phyloP scores from a whole-genome alignment of 2,888 invertebrate genomes.

The Amiota minor region DNA sequence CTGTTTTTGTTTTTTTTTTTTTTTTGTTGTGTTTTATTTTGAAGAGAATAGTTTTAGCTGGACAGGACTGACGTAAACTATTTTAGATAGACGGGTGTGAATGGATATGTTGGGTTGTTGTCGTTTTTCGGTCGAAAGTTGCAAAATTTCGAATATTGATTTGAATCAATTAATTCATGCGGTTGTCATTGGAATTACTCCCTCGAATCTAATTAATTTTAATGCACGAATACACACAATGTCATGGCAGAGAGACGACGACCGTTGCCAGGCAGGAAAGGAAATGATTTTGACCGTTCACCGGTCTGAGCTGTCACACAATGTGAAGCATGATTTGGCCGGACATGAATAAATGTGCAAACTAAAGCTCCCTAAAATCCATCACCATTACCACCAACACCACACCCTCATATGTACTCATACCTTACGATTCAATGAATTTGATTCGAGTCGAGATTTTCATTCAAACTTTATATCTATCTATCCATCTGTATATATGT shows the following conservation, averaged over 20 bases:
- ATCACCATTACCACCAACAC: too few relatives aligned
- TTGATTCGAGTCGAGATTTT: conserved; percentile 21
- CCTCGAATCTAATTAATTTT: conserved; percentile 74
- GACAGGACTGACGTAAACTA: not conserved
- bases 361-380: not conserved
- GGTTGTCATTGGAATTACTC: conserved; percentile 72
- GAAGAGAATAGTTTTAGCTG: too few relatives aligned
- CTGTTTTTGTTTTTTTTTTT: too few relatives aligned
- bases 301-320: conserved; percentile 39
- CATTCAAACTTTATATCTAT: conserved; percentile 33
- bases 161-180: conserved; percentile 74
- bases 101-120: not conserved
- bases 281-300: conserved; percentile 36
- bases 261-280: not conserved
- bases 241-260: conserved; percentile 36
- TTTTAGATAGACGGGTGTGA: not conserved
- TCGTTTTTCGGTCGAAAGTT: conserved; percentile 37
- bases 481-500: conserved; percentile 50
- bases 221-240: conserved; percentile 70
- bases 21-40: too few relatives aligned
- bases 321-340: conserved; percentile 1
- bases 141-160: conserved; percentile 72
- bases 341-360: conserved; percentile 4
- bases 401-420: not conserved
- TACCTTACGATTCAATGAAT: not conserved